These are phyloP conservation scores for Brachylomia viminalis DNA, from an alignment of 2,888 invertebrate genomes.

Conservation along the genomic window DNA sequence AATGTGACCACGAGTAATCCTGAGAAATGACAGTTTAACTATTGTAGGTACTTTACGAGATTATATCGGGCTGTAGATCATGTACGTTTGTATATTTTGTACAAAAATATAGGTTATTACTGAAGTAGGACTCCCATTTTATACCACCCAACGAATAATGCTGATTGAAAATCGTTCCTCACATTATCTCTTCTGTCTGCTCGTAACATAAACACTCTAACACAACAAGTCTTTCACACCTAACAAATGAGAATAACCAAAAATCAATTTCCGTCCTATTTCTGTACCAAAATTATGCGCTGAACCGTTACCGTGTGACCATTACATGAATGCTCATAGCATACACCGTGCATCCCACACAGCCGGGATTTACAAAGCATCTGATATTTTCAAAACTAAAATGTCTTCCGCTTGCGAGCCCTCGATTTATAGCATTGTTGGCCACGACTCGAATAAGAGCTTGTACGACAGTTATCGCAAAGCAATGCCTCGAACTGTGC, in stretches of 20 bases:
- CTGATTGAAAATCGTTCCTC: constrained; percentile 32
- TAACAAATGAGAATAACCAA: constrained; percentile 43
- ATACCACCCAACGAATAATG: constrained; percentile 3
- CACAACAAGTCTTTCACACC: constrained; percentile 24
- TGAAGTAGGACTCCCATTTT: background rate
- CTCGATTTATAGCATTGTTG: constrained; percentile 84
- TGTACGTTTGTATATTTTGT: background rate
- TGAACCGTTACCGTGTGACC: constrained; percentile 54
- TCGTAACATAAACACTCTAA: constrained; percentile 28
- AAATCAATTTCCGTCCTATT: constrained; percentile 55
- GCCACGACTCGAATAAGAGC: constrained; percentile 80
- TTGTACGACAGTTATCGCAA: constrained; percentile 87
- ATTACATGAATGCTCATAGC: constrained; percentile 56
- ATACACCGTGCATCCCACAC: constrained; percentile 67
- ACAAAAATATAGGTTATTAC: background rate
- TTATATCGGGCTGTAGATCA: background rate
- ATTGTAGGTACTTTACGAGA: background rate
- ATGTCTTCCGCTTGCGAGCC: constrained; percentile 81
- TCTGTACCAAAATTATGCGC: constrained; percentile 48
- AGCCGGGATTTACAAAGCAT: constrained; percentile 81
- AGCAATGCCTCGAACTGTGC: constrained; percentile 74
- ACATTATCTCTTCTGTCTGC: constrained; percentile 27
- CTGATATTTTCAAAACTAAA: constrained; percentile 85
- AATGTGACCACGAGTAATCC: background rate
- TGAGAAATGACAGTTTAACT: background rate